Conservation (phyloP, 1,140 invertebrate genomes). For the Calephelis nemesis region DNA sequence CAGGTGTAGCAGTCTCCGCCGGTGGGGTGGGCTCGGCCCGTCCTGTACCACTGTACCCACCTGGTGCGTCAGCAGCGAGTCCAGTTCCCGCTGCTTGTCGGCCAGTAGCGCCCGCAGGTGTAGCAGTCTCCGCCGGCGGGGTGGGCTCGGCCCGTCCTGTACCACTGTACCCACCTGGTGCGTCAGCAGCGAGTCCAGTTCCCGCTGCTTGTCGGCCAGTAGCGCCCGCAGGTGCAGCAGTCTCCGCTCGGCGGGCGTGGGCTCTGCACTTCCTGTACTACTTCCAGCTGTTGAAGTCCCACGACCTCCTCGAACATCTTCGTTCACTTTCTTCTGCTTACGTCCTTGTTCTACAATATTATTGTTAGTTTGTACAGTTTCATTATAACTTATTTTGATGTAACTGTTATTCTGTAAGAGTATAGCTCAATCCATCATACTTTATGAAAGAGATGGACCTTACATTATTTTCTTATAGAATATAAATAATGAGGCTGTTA, state of each 20-base stretch:
- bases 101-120: conserved; percentile 67
- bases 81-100: conserved; percentile 70
- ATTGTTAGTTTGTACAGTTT: background rate
- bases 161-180: conserved; percentile 49
- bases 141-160: background rate
- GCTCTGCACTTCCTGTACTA: conserved; percentile 30
- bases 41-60: conserved; percentile 39
- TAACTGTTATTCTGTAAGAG: no score
- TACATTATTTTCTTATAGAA: no score
- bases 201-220: conserved; percentile 70
- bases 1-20: conserved; percentile 65
- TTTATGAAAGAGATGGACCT: no score
- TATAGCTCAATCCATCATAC: no score
- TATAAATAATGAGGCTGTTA: no score
- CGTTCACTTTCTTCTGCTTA: conserved; percentile 72
- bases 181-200: conserved; percentile 66
- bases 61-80: conserved; percentile 68
- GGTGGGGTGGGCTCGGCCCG: conserved; percentile 50
- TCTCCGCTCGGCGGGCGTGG: conserved; percentile 63
- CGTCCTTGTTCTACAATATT: conserved; percentile 44
- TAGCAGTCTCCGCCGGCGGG: conserved; percentile 56
- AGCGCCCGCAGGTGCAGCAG: conserved; percentile 67
- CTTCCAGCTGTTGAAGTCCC: conserved; percentile 37
- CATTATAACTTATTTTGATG: background rate
- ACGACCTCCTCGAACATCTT: conserved; percentile 43